A percentile compares a stretch with the other conserved stretches of the same genome.
phyloP scores from a whole-genome alignment of 2,797 vertebrate genomes.

The Capromys pilorides region DNA sequence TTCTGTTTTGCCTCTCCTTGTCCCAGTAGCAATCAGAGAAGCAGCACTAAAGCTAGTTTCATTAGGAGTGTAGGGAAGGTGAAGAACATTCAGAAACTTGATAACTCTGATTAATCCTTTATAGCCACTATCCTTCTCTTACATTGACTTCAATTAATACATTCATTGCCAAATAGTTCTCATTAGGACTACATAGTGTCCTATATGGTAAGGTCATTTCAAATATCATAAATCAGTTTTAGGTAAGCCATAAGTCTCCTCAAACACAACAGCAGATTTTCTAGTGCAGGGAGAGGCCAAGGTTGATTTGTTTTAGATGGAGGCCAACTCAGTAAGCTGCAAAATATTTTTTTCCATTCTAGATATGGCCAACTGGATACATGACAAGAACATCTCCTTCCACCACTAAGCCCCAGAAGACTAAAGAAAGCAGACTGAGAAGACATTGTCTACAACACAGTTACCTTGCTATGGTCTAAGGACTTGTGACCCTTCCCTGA shows the following conservation, averaged over 20 bases:
- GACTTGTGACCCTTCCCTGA: background rate
- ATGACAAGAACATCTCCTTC: background rate
- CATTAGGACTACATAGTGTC: background rate
- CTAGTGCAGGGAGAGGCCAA: background rate
- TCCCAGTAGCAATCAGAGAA: background rate
- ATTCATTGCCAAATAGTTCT: background rate
- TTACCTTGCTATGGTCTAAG: background rate
- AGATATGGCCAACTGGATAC: background rate
- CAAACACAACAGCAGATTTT: background rate
- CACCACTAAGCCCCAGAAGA: background rate
- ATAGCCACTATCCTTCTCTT: background rate
- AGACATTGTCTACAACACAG: background rate
- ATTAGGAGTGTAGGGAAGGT: background rate
- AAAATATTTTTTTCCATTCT: background rate
- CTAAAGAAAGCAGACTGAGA: background rate
- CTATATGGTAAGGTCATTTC: background rate
- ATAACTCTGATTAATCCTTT: background rate
- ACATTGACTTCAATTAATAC: conserved; percentile 9
- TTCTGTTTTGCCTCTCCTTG: background rate
- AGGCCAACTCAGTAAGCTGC: background rate
- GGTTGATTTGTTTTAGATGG: conserved; percentile 11
- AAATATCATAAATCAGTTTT: background rate
- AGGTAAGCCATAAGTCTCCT: background rate
- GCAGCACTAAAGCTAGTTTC: background rate
- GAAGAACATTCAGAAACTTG: background rate